phyloP scores from a whole-genome alignment of 2,113 vertebrate species.

The Atrichornis clamosus region DNA sequence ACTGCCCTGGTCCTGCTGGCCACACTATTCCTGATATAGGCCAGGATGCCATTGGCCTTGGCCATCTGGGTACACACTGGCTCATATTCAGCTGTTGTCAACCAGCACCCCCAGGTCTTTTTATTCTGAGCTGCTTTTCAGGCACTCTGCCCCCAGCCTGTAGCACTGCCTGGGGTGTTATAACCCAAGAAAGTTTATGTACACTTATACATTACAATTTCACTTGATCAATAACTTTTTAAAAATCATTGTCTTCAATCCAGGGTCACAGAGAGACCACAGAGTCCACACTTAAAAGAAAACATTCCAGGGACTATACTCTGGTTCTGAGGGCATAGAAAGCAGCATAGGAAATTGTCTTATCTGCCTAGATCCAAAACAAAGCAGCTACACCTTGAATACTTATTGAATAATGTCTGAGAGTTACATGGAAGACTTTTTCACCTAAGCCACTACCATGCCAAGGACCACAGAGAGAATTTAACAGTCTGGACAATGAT shows the following conservation, averaged over 20 bases:
- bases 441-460: fast-evolving
- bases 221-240: neutral
- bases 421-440: neutral
- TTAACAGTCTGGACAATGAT: neutral
- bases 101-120: neutral
- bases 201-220: neutral
- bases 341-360: neutral
- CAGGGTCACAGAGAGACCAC: neutral
- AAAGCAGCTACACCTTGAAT: neutral
- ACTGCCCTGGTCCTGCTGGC: neutral
- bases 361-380: neutral
- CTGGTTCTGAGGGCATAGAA: neutral
- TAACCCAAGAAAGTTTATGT: neutral
- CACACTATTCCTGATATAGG: neutral
- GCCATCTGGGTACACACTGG: neutral
- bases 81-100: neutral
- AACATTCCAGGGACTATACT: neutral
- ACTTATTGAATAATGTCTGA: neutral
- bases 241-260: neutral
- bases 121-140: neutral
- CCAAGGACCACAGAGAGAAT: neutral
- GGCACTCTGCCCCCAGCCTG: neutral
- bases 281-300: neutral
- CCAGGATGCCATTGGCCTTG: neutral
- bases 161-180: neutral